Evolutionary conservation across 2,888 invertebrate genomes (phyloP).

Genomic region (Temnothorax rugatulus): DNA sequence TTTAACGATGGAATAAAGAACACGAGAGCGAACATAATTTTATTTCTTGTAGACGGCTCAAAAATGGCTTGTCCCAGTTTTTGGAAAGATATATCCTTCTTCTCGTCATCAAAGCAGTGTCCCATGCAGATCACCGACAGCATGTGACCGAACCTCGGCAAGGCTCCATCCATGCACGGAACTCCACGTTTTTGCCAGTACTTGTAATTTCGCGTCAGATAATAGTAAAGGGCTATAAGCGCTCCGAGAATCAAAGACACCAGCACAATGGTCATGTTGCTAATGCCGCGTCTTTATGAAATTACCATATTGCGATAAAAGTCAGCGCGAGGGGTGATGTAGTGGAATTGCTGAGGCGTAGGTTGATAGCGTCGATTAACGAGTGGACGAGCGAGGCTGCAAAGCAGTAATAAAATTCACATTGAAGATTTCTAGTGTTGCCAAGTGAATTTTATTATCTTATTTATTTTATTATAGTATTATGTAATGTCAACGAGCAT

Average conservation of each 20-base stretch:
- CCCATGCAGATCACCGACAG: conserved; percentile 58
- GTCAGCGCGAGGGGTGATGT: conserved; percentile 40
- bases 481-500: not conserved
- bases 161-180: conserved; percentile 41
- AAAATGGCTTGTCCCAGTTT: conserved; percentile 62
- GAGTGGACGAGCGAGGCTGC: not conserved
- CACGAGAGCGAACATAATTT: conserved; percentile 58
- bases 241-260: too few relatives aligned
- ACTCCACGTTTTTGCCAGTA: conserved; percentile 70
- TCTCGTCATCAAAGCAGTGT: conserved; percentile 70
- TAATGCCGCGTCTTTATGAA: conserved; percentile 68
- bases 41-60: conserved; percentile 69
- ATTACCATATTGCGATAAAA: conserved; percentile 75
- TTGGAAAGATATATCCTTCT: conserved; percentile 62
- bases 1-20: conserved; percentile 67
- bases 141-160: conserved; percentile 68
- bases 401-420: not conserved
- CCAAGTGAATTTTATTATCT: not conserved
- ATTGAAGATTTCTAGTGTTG: too few relatives aligned
- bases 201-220: too few relatives aligned
- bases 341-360: too few relatives aligned
- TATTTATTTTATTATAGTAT: not conserved
- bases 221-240: too few relatives aligned
- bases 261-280: too few relatives aligned
- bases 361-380: not conserved